Evolutionary conservation across 1,140 invertebrate genomes (phyloP).

Genomic region (Brachionus plicatilis): DNA sequence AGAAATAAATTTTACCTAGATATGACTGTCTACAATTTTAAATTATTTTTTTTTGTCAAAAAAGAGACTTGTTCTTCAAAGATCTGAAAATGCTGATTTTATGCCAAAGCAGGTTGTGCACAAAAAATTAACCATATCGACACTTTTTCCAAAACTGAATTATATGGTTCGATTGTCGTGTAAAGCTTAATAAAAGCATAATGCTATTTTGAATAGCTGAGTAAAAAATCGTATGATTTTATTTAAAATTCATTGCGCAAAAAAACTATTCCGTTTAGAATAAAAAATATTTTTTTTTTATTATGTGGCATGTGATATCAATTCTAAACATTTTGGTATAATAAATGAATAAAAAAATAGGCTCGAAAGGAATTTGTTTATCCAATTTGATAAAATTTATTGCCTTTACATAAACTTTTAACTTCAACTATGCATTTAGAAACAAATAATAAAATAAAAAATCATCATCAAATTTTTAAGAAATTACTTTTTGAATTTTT

Average conservation of each 20-base stretch:
- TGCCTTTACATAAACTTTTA: background rate
- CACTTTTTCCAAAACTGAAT: background rate
- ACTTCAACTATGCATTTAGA: no score
- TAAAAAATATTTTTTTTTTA: background rate
- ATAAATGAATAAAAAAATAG: background rate
- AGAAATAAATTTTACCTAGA: background rate
- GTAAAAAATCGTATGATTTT: background rate
- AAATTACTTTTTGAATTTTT: background rate
- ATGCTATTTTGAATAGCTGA: background rate
- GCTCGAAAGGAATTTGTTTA: background rate
- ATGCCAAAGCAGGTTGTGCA: background rate
- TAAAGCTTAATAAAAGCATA: background rate
- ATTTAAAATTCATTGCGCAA: background rate
- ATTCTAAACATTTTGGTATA: background rate
- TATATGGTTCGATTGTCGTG: background rate
- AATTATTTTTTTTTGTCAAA: background rate
- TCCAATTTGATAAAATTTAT: background rate
- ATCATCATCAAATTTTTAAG: background rate
- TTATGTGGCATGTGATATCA: background rate
- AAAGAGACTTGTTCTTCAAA: background rate
- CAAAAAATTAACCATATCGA: background rate
- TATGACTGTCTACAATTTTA: background rate
- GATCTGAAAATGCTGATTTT: background rate
- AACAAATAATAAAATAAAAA: background rate
- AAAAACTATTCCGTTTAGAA: background rate